Percentiles rank a stretch among this genome's conserved stretches.
Conservation (phyloP, 2,797 vertebrate genomes). For the Acipenser oxyrinchus region DNA sequence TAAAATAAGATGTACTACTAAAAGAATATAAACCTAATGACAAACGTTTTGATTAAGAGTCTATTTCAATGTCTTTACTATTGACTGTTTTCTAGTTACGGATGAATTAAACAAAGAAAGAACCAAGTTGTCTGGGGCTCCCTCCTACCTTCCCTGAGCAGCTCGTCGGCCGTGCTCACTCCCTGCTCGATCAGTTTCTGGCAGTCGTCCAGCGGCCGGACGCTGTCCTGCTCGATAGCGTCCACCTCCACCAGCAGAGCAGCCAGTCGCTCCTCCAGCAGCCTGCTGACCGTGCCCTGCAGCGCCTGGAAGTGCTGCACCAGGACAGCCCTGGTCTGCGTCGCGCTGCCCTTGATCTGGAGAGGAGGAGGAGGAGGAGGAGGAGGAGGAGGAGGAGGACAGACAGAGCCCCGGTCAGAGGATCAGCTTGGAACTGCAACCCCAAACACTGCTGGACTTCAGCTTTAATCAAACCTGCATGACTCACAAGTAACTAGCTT, state of each 20-base stretch:
- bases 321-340: constrained; percentile 77
- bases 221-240: constrained; percentile 76
- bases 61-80: no score
- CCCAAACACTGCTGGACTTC: no score
- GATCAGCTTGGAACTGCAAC: no score
- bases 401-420: no score
- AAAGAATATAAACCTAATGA: no score
- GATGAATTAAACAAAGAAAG: no score
- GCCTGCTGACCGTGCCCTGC: constrained; percentile 64
- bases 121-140: no score
- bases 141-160: constrained; percentile 74
- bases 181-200: constrained; percentile 91
- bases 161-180: constrained; percentile 76
- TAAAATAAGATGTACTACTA: no score
- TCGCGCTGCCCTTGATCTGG: constrained; percentile 62
- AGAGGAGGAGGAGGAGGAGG: not conserved
- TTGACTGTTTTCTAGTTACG: no score
- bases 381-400: not conserved
- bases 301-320: constrained; percentile 80
- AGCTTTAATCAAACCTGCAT: no score
- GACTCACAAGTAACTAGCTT: no score
- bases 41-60: no score
- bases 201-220: constrained; percentile 88
- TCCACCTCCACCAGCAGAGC: constrained; percentile 80
- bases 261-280: constrained; percentile 73